Evolutionary conservation across 2,888 invertebrate genomes (phyloP).

Genomic region (Conistra vaccinii): DNA sequence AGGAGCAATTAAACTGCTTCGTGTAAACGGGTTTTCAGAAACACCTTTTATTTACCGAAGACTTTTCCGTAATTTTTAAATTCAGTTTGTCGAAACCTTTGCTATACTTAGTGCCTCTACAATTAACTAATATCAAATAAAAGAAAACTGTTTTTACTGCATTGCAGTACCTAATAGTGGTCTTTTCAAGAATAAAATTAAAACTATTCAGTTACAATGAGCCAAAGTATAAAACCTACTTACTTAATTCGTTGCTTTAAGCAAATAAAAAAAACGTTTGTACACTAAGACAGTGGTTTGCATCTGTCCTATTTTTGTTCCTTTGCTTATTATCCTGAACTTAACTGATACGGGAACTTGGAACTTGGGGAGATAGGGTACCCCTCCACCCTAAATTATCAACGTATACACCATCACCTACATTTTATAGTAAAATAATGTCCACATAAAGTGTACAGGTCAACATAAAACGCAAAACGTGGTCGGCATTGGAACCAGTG

Average conservation of each 20-base stretch:
- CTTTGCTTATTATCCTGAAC: background rate
- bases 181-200: background rate
- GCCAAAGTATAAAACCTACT: background rate
- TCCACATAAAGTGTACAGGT: constrained; percentile 41
- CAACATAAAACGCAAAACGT: constrained; percentile 49
- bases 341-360: background rate
- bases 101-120: background rate
- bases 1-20: background rate
- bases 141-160: constrained; percentile 4
- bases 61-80: background rate
- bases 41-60: background rate
- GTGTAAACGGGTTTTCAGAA: background rate
- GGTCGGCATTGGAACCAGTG: constrained; percentile 23
- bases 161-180: constrained; percentile 30
- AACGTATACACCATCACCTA: background rate
- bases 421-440: constrained; percentile 29
- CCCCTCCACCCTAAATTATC: background rate
- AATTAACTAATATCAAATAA: background rate
- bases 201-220: background rate
- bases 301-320: background rate
- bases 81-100: background rate
- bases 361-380: too few species aligned
- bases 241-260: background rate
- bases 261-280: background rate
- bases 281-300: background rate